These are phyloP conservation scores for Ostrea edulis DNA, from an alignment of 1,140 invertebrate genomes.

Conservation along the genomic window DNA sequence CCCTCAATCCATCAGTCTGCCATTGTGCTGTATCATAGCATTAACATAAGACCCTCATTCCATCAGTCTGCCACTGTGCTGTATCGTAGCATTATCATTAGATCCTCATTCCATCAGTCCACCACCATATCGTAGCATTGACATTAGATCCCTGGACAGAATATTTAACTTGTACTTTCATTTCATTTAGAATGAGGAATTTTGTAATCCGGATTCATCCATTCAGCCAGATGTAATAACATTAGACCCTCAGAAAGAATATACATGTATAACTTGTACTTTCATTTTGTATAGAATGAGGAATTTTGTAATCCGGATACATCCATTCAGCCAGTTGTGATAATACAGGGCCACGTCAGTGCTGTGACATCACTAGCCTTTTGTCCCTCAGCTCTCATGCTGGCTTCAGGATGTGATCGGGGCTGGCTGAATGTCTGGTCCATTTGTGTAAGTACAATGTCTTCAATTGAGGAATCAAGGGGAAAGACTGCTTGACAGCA, in stretches of 20 bases:
- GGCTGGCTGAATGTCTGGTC: constrained; percentile 85
- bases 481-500: too few relatives aligned
- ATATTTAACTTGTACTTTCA: too few relatives aligned
- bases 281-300: constrained; percentile 5
- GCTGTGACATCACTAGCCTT: constrained; percentile 81
- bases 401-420: constrained; percentile 81
- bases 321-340: constrained; percentile 49
- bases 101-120: too few relatives aligned
- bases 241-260: too few relatives aligned
- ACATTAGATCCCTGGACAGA: too few relatives aligned
- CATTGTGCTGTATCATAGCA: not conserved
- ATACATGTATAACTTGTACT: not conserved
- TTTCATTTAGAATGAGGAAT: not conserved
- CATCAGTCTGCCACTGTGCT: too few relatives aligned
- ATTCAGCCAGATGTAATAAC: constrained; percentile 66
- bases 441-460: constrained; percentile 76
- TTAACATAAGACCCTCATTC: too few relatives aligned
- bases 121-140: not conserved
- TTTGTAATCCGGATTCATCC: constrained; percentile 25
- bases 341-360: constrained; percentile 82
- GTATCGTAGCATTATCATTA: not conserved
- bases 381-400: constrained; percentile 80
- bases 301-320: constrained; percentile 14
- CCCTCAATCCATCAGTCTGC: too few relatives aligned
- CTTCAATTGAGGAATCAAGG: not conserved